Conservation (phyloP, 2,888 invertebrate genomes). For the Tanytarsus gracilentus region DNA sequence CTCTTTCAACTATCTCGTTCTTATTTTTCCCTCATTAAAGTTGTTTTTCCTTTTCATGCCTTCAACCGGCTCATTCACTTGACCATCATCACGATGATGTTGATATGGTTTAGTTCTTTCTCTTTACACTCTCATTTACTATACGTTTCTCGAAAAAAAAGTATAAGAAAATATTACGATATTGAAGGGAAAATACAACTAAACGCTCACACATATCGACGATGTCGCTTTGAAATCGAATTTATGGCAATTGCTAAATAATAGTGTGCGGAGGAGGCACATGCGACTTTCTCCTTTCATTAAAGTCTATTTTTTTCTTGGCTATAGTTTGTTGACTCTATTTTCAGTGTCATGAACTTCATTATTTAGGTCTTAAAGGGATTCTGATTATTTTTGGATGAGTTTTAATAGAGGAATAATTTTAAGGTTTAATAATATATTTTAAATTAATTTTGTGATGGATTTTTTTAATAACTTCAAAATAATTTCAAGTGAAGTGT, state of each 20-base stretch:
- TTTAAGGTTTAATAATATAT: too few species aligned
- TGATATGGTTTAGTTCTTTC: constrained; percentile 27
- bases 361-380: too few species aligned
- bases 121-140: not conserved
- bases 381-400: too few species aligned
- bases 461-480: too few species aligned
- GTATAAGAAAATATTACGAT: not conserved
- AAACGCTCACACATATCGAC: not conserved
- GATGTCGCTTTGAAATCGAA: constrained; percentile 1
- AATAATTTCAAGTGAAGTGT: too few species aligned
- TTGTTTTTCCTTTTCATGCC: constrained; percentile 29
- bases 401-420: too few species aligned
- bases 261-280: constrained; percentile 7
- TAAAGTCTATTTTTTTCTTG: too few species aligned
- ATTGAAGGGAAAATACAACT: not conserved
- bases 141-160: not conserved
- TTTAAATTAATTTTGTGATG: too few species aligned
- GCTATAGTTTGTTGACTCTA: too few species aligned
- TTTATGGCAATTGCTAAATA: constrained; percentile 18
- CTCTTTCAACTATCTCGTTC: too few species aligned
- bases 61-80: constrained; percentile 29
- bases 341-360: too few species aligned
- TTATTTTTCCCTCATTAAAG: constrained; percentile 29
- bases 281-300: not conserved
- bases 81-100: constrained; percentile 22